A percentile compares a stretch with the other conserved stretches of the same genome.
Evolutionary conservation across 2,113 vertebrate species (phyloP).

Genomic region (Pituophis catenifer): DNA sequence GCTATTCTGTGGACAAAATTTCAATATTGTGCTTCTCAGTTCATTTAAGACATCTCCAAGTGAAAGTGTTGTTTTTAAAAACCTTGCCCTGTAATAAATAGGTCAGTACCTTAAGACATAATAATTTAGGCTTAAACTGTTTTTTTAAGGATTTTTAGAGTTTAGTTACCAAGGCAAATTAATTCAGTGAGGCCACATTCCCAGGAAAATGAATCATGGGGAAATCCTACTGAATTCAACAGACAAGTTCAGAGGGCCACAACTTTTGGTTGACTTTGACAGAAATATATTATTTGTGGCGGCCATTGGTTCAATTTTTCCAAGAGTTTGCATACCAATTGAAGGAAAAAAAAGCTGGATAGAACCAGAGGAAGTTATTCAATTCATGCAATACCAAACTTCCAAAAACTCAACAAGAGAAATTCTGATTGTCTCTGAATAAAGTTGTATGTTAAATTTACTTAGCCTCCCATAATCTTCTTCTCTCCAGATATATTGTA

Average conservation of each 20-base stretch:
- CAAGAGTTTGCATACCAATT: too few relatives aligned
- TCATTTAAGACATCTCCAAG: neutral
- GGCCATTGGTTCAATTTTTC: neutral
- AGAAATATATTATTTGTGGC: neutral
- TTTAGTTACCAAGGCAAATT: neutral
- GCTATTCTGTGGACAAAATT: neutral
- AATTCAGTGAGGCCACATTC: slow-evolving; percentile 23
- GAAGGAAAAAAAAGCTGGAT: neutral
- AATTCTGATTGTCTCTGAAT: neutral
- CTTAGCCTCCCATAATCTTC: neutral
- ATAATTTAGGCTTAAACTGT: neutral
- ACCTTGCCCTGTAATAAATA: neutral
- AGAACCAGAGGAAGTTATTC: neutral
- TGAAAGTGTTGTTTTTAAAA: neutral
- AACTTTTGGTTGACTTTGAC: neutral
- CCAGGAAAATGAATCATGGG: neutral
- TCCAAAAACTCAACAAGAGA: neutral
- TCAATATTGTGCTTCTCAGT: neutral
- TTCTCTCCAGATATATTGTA: neutral
- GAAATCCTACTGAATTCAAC: neutral
- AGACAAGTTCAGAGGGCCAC: neutral
- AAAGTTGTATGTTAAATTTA: neutral
- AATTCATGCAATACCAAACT: neutral
- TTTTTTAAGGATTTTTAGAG: neutral
- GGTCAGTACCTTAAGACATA: neutral